phyloP scores from a whole-genome alignment of 2,797 vertebrate species.

The Agapornis canus region DNA sequence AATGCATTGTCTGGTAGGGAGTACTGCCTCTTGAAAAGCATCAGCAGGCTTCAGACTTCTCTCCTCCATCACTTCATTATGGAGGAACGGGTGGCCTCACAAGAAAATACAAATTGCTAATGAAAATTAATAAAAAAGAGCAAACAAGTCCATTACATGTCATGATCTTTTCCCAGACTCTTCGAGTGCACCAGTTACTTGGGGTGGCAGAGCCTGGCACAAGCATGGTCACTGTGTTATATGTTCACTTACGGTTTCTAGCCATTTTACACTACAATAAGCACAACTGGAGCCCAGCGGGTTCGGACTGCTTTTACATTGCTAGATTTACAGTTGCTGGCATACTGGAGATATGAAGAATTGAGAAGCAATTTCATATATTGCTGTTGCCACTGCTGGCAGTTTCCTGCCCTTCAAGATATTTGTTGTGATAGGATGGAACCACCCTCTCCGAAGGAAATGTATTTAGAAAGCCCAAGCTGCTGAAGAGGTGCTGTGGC shows the following conservation, averaged over 20 bases:
- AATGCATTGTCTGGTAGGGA: neutral
- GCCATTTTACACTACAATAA: neutral
- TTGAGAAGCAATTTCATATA: constrained; percentile 59
- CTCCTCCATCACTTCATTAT: neutral
- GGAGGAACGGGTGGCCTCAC: neutral
- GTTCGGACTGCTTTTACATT: constrained; percentile 15
- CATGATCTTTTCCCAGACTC: neutral
- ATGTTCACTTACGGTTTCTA: neutral
- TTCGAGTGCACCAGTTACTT: neutral
- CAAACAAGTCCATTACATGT: neutral
- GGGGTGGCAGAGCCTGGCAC: neutral
- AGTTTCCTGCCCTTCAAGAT: constrained; percentile 38
- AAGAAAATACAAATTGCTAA: neutral
- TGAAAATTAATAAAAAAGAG: neutral
- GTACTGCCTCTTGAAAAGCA: neutral
- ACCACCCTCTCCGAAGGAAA: neutral
- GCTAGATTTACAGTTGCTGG: constrained; percentile 47
- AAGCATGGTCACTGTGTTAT: neutral
- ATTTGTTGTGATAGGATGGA: constrained; percentile 31
- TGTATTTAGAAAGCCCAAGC: neutral
- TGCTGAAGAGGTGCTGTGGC: neutral
- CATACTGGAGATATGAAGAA: constrained; percentile 34
- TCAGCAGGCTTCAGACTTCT: neutral
- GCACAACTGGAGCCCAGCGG: neutral
- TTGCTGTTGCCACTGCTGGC: constrained; percentile 52